Percentiles rank a stretch among this genome's conserved stretches.
Conservation (phyloP, 2,888 invertebrate species). For the Teleogryllus oceanicus region DNA sequence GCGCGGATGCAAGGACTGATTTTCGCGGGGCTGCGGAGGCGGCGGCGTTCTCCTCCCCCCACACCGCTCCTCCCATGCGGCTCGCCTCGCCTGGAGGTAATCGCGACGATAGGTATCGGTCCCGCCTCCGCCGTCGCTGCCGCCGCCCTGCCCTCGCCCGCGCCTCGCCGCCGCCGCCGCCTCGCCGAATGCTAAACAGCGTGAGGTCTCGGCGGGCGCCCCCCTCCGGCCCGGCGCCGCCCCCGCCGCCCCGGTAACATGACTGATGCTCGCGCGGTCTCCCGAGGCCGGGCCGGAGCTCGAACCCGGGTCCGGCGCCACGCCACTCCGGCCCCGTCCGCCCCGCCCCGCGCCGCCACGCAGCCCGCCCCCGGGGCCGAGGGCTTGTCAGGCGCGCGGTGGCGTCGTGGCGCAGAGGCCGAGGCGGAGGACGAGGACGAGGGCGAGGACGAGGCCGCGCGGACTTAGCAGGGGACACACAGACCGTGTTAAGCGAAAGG, state of each 20-base stretch:
- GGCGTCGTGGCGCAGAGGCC: background rate
- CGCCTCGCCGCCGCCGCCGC: background rate
- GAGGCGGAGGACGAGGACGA: too few relatives aligned
- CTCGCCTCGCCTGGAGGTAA: background rate
- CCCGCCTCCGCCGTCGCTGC: background rate
- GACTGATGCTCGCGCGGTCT: slow-evolving; percentile 7
- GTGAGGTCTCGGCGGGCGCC: slow-evolving; percentile 18
- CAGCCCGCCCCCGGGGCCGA: slow-evolving; percentile 20
- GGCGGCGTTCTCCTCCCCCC: too few relatives aligned
- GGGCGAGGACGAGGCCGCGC: too few relatives aligned
- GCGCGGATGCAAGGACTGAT: background rate
- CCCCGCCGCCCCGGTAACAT: background rate
- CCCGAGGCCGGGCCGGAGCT: background rate
- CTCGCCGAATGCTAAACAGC: background rate
- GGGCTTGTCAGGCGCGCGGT: background rate
- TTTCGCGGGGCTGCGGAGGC: background rate
- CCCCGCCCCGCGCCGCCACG: background rate
- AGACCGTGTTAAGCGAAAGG: background rate
- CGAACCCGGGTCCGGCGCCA: slow-evolving; percentile 22
- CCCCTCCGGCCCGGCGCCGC: background rate
- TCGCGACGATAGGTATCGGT: slow-evolving; percentile 2
- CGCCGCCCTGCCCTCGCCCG: background rate
- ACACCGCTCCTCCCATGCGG: background rate
- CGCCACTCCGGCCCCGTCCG: background rate
- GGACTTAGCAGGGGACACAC: too few relatives aligned